A percentile compares a stretch with the other conserved stretches of the same genome.
Conservation (phyloP, 2,888 invertebrate species). For the Malacosoma neustria region DNA sequence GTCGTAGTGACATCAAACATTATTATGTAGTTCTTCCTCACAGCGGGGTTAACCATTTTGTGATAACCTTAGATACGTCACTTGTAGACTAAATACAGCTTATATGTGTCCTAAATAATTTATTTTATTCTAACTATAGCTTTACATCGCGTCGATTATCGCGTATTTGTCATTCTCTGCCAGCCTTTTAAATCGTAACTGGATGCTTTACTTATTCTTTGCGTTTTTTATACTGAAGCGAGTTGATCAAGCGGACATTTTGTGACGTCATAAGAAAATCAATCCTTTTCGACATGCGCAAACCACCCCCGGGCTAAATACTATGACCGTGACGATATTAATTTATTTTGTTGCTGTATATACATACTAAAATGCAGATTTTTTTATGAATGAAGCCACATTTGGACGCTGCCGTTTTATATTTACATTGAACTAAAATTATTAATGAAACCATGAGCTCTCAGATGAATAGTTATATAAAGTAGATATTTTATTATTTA, state of each 20-base stretch:
- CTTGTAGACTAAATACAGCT: slow-evolving; percentile 17
- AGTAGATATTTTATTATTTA: too few species aligned
- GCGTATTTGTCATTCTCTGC: slow-evolving; percentile 33
- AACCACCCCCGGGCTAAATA: slow-evolving; percentile 58
- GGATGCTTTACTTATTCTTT: slow-evolving; percentile 38
- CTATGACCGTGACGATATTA: slow-evolving; percentile 38
- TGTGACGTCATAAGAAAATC: slow-evolving; percentile 69
- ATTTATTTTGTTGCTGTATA: slow-evolving; percentile 31
- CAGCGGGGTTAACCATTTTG: slow-evolving; percentile 38
- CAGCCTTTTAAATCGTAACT: slow-evolving; percentile 28
- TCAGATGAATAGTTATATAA: too few species aligned
- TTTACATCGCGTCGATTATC: not conserved
- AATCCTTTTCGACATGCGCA: slow-evolving; percentile 58
- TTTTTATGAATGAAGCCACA: slow-evolving; percentile 58
- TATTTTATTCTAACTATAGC: slow-evolving; percentile 1
- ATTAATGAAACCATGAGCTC: not conserved
- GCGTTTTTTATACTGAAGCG: slow-evolving; percentile 50
- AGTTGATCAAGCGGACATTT: slow-evolving; percentile 47
- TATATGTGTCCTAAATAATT: slow-evolving; percentile 24
- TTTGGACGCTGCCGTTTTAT: slow-evolving; percentile 11
- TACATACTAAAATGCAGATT: slow-evolving; percentile 37
- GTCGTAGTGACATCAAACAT: slow-evolving; percentile 31
- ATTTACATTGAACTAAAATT: not conserved
- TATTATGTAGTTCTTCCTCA: slow-evolving; percentile 34
- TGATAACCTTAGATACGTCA: slow-evolving; percentile 37